Percentiles rank a stretch among this genome's conserved stretches.
These are phyloP conservation scores for Sebastes minor DNA, from an alignment of 2,797 vertebrate genomes.

Conservation along the genomic window DNA sequence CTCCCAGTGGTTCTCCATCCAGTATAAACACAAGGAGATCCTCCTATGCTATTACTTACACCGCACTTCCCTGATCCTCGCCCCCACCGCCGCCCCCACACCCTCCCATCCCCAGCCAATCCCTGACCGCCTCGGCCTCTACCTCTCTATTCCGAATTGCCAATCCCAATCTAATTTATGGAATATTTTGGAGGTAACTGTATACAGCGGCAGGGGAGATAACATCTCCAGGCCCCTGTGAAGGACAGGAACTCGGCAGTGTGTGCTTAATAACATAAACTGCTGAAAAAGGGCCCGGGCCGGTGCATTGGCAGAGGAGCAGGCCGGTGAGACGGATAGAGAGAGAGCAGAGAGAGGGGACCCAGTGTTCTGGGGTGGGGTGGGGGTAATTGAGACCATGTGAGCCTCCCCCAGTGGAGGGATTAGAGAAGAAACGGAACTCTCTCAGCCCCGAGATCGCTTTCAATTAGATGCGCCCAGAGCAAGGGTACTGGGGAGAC, in stretches of 20 bases:
- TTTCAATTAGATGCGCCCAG: conserved; percentile 99
- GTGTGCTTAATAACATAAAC: conserved; percentile 98
- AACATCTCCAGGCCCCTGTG: conserved; percentile 97
- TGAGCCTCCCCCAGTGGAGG: conserved; percentile 92
- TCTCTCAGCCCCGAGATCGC: conserved; percentile 92
- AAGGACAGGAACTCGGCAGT: conserved; percentile 96
- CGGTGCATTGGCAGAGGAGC: conserved; percentile 75
- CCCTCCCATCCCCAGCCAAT: conserved; percentile 62
- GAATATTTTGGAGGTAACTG: conserved; percentile 96
- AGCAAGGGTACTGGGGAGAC: conserved; percentile 87
- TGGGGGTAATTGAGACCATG: conserved; percentile 98
- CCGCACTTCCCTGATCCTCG: conserved; percentile 51
- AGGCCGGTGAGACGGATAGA: conserved; percentile 63
- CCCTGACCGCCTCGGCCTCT: conserved; percentile 70
- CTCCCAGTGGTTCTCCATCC: conserved; percentile 71
- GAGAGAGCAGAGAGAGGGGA: conserved; percentile 82
- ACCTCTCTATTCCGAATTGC: conserved; percentile 80
- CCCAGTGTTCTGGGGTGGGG: conserved; percentile 80
- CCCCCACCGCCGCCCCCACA: conserved; percentile 16
- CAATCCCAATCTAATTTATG: conserved; percentile 93
- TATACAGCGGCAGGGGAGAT: conserved; percentile 90
- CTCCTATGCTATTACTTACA: conserved; percentile 72
- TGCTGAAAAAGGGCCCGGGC: conserved; percentile 88
- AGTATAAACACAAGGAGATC: conserved; percentile 81
- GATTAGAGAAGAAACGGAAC: conserved; percentile 98